Evolutionary conservation across 2,797 vertebrate species (phyloP).

Genomic region (Sciurus carolinensis): DNA sequence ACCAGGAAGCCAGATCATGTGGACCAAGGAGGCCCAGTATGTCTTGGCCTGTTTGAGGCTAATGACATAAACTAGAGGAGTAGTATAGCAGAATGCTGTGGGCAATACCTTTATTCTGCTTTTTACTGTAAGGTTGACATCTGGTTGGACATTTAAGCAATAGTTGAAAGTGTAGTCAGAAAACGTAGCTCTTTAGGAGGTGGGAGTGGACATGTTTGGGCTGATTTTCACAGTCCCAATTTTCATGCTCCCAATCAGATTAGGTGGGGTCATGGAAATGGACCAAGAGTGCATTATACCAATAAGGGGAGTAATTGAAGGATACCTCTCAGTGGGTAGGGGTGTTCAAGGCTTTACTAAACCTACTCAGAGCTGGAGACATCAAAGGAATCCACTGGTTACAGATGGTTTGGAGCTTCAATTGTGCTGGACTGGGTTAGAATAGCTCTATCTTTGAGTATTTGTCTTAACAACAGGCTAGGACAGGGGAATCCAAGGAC

Average conservation of each 20-base stretch:
- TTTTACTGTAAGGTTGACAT: background rate
- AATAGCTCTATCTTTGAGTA: background rate
- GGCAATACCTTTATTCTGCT: background rate
- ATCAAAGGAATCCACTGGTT: background rate
- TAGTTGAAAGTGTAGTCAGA: background rate
- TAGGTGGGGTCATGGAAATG: background rate
- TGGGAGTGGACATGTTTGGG: background rate
- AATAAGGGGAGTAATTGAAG: background rate
- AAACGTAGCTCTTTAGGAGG: background rate
- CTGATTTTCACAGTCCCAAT: background rate
- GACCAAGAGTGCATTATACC: background rate
- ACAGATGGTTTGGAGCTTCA: background rate
- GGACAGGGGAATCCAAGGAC: background rate
- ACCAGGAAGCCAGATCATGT: background rate
- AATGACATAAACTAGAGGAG: background rate
- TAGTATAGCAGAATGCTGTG: background rate
- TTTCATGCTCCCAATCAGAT: background rate
- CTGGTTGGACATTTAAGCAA: background rate
- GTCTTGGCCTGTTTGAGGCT: background rate
- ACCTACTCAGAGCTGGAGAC: background rate
- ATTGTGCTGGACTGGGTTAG: background rate
- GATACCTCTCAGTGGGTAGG: background rate
- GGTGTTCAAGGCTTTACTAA: background rate
- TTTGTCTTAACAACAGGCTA: conserved; percentile 5
- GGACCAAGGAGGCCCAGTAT: background rate